Evolutionary conservation across 2,113 vertebrate species (phyloP).

Genomic region (Ciconia maguari): DNA sequence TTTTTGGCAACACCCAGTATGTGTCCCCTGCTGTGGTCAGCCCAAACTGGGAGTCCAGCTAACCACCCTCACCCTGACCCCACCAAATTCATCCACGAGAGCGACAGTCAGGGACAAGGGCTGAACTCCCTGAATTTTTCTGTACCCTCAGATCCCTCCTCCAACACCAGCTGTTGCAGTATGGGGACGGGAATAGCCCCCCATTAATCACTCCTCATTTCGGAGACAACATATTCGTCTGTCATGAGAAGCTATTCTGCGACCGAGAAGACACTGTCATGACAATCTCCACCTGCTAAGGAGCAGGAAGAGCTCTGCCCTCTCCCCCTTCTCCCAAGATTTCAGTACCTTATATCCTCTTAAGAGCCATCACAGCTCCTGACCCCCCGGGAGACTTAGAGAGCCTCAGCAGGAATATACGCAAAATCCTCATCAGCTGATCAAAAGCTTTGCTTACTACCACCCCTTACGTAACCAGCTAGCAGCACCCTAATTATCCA

Average conservation of each 20-base stretch:
- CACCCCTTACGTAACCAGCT: background rate
- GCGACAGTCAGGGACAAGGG: background rate
- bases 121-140: background rate
- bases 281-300: background rate
- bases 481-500: constrained; percentile 42
- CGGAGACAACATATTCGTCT: background rate
- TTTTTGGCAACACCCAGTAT: background rate
- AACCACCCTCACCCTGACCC: background rate
- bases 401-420: background rate
- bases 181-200: background rate
- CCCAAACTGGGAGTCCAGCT: background rate
- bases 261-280: background rate
- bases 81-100: background rate
- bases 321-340: background rate
- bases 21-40: background rate
- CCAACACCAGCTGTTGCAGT: background rate
- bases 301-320: background rate
- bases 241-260: background rate
- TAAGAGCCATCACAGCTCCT: background rate
- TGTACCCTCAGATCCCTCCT: background rate
- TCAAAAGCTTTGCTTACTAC: constrained; percentile 52
- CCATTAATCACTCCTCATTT: background rate
- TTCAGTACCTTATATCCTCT: background rate
- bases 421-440: constrained; percentile 47
- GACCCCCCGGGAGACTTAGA: background rate